A percentile compares a stretch with the other conserved stretches of the same genome.
phyloP scores from a whole-genome alignment of 2,888 invertebrate genomes.

The Heliothis peltigera region DNA sequence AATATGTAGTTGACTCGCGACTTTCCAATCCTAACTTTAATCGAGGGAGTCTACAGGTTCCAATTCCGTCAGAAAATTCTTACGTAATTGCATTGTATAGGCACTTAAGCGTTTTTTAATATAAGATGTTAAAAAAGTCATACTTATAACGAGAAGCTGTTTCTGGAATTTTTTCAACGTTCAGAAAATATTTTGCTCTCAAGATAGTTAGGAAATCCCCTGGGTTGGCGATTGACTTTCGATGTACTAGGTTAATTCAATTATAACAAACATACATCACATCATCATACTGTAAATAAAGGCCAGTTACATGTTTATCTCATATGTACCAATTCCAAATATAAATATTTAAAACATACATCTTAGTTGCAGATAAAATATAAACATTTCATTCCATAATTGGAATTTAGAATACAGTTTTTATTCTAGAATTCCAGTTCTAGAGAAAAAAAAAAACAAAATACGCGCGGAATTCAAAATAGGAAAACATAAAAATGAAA shows the following conservation, averaged over 20 bases:
- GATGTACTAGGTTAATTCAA: slow-evolving; percentile 46
- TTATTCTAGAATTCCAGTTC: slow-evolving; percentile 41
- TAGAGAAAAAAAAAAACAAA: slow-evolving; percentile 25
- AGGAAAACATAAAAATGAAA: slow-evolving; percentile 20
- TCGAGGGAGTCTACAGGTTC: slow-evolving; percentile 55
- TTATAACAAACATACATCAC: slow-evolving; percentile 51
- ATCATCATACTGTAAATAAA: slow-evolving; percentile 58
- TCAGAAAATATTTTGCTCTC: slow-evolving; percentile 13
- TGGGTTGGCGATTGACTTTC: slow-evolving; percentile 24
- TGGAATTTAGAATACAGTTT: slow-evolving; percentile 1
- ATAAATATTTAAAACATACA: slow-evolving; percentile 45
- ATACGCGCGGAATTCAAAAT: background rate
- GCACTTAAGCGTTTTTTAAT: slow-evolving; percentile 31
- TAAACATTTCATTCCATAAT: slow-evolving; percentile 40
- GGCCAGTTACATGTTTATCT: slow-evolving; percentile 57
- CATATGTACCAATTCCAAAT: slow-evolving; percentile 41
- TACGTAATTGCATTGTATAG: slow-evolving; percentile 51
- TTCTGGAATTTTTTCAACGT: slow-evolving; percentile 35
- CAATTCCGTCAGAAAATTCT: slow-evolving; percentile 55
- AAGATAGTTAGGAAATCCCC: slow-evolving; percentile 22
- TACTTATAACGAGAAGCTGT: slow-evolving; percentile 7
- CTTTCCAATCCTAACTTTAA: slow-evolving; percentile 21
- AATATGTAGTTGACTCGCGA: slow-evolving; percentile 13
- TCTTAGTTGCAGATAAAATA: slow-evolving; percentile 28
- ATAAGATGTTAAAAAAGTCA: slow-evolving; percentile 25